Evolutionary conservation across 2,797 vertebrate species (phyloP).

Genomic region (Podarcis lilfordi): DNA sequence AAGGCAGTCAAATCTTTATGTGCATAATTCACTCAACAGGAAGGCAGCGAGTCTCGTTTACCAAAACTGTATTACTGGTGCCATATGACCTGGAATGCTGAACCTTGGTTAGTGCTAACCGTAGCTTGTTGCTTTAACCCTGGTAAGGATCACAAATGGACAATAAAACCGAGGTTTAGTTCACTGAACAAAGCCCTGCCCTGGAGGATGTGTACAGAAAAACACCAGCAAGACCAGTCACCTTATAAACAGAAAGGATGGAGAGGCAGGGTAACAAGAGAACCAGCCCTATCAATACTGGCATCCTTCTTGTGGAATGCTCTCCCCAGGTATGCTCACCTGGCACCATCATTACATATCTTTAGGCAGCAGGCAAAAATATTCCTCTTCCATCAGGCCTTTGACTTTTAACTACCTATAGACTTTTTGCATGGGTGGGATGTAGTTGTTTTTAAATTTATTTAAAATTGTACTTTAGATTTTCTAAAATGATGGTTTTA

Average conservation of each 20-base stretch:
- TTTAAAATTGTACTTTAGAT: too few species aligned
- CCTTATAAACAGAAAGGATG: not conserved
- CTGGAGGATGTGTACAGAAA: not conserved
- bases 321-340: too few species aligned
- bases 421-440: too few species aligned
- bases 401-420: too few species aligned
- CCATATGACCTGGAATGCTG: not conserved
- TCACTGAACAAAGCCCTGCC: not conserved
- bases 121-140: not conserved
- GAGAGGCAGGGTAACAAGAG: not conserved
- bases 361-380: too few species aligned
- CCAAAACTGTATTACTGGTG: not conserved
- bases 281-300: too few species aligned
- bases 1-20: slow-evolving; percentile 12
- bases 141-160: not conserved
- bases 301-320: too few species aligned
- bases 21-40: slow-evolving; percentile 29
- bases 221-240: not conserved
- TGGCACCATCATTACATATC: too few species aligned
- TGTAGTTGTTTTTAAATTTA: too few species aligned
- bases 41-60: not conserved
- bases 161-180: too few species aligned
- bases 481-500: too few species aligned
- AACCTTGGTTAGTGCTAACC: not conserved
- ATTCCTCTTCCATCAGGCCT: too few species aligned